A percentile compares a stretch with the other conserved stretches of the same genome.
These are phyloP conservation scores for Zosterops japonicus DNA, from an alignment of 2,113 vertebrate species.

Conservation along the genomic window DNA sequence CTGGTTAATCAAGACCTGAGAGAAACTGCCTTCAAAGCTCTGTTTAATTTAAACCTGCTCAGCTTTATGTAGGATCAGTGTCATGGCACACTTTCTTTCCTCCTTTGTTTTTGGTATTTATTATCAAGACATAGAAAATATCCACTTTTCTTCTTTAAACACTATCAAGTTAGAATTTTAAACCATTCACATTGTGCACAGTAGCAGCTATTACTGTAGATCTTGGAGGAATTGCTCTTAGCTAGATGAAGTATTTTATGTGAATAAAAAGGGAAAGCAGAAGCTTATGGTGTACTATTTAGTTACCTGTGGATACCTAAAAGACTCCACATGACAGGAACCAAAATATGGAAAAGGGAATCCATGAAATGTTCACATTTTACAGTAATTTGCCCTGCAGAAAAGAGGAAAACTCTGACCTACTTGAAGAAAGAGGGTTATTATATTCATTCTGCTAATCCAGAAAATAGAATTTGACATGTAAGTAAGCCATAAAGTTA, in stretches of 20 bases:
- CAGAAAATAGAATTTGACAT: constrained; percentile 43
- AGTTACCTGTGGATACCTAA: constrained; percentile 35
- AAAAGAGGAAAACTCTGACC: constrained; percentile 44
- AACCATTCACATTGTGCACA: not conserved
- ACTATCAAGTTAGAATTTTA: not conserved
- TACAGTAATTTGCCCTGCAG: not conserved
- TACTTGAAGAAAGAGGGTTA: constrained; percentile 47
- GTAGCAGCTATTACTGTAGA: not conserved
- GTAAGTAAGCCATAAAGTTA: constrained; percentile 26
- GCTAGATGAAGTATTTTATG: not conserved
- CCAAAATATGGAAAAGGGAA: not conserved
- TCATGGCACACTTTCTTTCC: not conserved
- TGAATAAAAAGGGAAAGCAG: not conserved
- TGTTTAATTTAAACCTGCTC: not conserved
- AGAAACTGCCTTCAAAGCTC: not conserved
- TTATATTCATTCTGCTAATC: constrained; percentile 38
- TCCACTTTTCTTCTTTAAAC: not conserved
- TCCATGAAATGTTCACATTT: not conserved
- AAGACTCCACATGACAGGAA: not conserved
- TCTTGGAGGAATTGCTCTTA: not conserved
- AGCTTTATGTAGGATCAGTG: not conserved
- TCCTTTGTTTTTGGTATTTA: not conserved
- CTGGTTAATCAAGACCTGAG: not conserved
- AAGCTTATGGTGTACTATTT: not conserved
- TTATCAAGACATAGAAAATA: not conserved